Base-by-base conservation (phyloP, 2,113 vertebrate genomes). In the Eubucco bourcierii region DNA sequence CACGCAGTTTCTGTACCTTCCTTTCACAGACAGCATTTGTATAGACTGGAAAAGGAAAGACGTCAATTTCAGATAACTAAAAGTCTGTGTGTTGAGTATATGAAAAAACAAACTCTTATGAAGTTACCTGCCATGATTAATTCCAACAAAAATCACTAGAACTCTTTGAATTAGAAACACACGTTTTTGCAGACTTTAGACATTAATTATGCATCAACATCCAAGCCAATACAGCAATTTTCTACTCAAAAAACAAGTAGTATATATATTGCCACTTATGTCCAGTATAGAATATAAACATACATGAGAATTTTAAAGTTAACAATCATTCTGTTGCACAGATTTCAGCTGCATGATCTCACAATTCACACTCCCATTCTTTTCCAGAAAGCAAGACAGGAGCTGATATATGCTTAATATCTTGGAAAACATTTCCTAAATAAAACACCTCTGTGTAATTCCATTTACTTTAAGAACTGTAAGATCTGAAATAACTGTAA, bases 261-360 rank as follows among this genome's bases (percentile, higher is more conserved):
- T 14, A 63, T 7, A 15, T 28, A 39, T 15, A 63, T 23, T 77
- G 39, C 10, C 16, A 34, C 50, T 87, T 56, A 66, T 3, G 71
- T 8, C 6, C 46, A 1, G 4, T 17, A 65, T 1, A 1, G 9
- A 74, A 2, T 19, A 2, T 16, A 65, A 50, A 19, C 37, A 72
- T 7, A 60, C 8, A 23, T 2, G 2, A 47, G 41, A 76, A 50
- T 53, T 77, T 80, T 87, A 14, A 17, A 66, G 34, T 37, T 21
- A 37, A 28, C 14, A 52, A 19, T 52, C 24, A 27, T 2, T 47
- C 20, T 15, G 7, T 37, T 55, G 12, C 28, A 6, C 28, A 65
- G 27, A n/a, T 59, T 73, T 68, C 14, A 47, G 28, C 55, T 28
- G 53, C 20, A 5, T 12, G 37, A 34, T 63, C 80, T 33, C 46